Conservation (phyloP, 2,113 vertebrate genomes). For the Zosterops japonicus region DNA sequence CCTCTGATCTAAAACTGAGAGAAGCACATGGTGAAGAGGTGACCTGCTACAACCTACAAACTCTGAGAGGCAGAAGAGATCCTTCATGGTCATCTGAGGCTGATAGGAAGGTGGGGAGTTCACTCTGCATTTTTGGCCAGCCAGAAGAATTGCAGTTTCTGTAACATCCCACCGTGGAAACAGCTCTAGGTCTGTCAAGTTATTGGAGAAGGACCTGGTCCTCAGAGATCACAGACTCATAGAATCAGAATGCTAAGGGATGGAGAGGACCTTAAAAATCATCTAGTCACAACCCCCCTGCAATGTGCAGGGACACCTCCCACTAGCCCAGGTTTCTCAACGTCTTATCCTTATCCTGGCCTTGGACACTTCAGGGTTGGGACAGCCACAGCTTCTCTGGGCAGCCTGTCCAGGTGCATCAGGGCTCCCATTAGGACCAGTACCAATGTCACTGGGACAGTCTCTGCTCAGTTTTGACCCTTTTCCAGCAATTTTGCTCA, state of each 20-base stretch:
- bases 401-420: background rate
- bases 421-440: background rate
- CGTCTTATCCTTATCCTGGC: background rate
- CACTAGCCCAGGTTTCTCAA: background rate
- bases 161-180: too few relatives aligned
- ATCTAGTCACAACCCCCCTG: too few relatives aligned
- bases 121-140: too few relatives aligned
- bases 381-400: background rate
- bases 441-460: background rate
- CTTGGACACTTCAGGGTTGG: background rate
- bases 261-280: background rate
- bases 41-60: too few relatives aligned
- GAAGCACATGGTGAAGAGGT: too few relatives aligned
- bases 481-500: background rate
- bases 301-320: background rate
- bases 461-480: background rate
- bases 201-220: background rate
- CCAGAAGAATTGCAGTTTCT: too few relatives aligned
- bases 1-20: background rate
- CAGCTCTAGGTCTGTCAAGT: background rate
- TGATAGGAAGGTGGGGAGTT: too few relatives aligned
- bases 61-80: too few relatives aligned
- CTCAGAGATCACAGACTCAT: background rate
- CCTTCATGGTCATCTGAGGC: too few relatives aligned
- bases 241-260: background rate